Evolutionary conservation across 2,113 vertebrate species (phyloP).

Genomic region (Dendrocopos noguchii): DNA sequence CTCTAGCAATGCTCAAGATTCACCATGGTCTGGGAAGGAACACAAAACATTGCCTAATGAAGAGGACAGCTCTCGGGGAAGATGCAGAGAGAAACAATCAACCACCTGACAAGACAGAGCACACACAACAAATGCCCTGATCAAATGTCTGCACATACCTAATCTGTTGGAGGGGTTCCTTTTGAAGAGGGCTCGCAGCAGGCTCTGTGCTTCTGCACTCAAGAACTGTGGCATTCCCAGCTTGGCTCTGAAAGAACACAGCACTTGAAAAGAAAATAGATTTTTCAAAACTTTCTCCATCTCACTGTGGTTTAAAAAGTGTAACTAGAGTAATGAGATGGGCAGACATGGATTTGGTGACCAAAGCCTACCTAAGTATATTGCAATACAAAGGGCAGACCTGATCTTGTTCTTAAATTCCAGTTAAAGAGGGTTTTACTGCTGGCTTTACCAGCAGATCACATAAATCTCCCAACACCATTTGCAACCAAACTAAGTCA

Average conservation of each 20-base stretch:
- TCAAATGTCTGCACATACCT: constrained; percentile 65
- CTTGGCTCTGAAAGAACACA: constrained; percentile 86
- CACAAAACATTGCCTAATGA: background rate
- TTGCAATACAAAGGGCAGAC: background rate
- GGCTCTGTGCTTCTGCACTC: constrained; percentile 92
- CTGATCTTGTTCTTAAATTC: background rate
- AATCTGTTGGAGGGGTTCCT: constrained; percentile 94
- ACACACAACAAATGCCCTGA: accelerated
- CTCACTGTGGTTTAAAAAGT: background rate
- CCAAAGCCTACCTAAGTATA: background rate
- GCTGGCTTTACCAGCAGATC: background rate
- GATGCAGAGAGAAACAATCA: accelerated
- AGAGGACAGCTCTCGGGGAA: background rate
- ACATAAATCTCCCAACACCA: background rate
- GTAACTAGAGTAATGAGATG: background rate
- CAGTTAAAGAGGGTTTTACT: background rate
- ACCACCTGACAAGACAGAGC: background rate
- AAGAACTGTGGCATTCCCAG: constrained; percentile 96
- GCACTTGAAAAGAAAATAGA: constrained; percentile 51
- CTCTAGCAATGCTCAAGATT: background rate
- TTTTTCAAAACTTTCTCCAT: constrained; percentile 2
- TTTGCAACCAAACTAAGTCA: background rate
- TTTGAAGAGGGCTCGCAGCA: constrained; percentile 95
- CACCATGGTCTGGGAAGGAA: background rate
- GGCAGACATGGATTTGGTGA: background rate